phyloP scores from a whole-genome alignment of 2,888 invertebrate species.

The Melangyna quadrimaculata region DNA sequence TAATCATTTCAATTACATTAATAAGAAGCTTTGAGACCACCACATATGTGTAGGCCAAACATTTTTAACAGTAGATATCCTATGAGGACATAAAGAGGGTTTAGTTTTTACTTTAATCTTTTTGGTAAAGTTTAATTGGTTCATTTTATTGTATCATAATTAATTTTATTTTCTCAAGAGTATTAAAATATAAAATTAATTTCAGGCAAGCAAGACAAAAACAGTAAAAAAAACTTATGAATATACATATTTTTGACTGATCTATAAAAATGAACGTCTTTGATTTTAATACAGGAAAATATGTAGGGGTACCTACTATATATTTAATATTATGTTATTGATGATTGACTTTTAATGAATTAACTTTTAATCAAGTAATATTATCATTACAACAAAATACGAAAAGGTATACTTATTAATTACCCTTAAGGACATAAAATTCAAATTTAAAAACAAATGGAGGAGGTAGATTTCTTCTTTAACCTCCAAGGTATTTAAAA shows the following conservation, averaged over 20 bases:
- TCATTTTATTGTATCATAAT: not conserved
- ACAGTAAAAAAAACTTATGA: not conserved
- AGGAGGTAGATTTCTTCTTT: too few species aligned
- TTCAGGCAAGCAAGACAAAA: not conserved
- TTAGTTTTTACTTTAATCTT: not conserved
- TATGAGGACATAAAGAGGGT: not conserved
- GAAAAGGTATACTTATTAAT: too few species aligned
- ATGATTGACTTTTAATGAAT: too few species aligned
- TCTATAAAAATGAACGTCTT: not conserved
- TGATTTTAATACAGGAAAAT: too few species aligned
- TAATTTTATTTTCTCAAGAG: not conserved
- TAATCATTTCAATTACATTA: conserved; percentile 56
- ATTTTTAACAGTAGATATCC: not conserved
- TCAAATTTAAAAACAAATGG: too few species aligned
- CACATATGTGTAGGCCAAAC: not conserved
- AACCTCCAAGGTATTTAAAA: too few species aligned
- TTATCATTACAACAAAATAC: too few species aligned
- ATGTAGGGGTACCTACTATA: too few species aligned
- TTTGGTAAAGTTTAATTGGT: not conserved
- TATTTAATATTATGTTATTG: too few species aligned
- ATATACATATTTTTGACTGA: not conserved
- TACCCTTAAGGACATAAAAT: too few species aligned
- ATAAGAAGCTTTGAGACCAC: conserved; percentile 17
- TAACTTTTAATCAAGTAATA: too few species aligned
- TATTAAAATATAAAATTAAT: not conserved